Percentiles rank a stretch among this genome's conserved stretches.
phyloP scores from a whole-genome alignment of 2,113 vertebrate genomes.

The Hemiscyllium ocellatum region DNA sequence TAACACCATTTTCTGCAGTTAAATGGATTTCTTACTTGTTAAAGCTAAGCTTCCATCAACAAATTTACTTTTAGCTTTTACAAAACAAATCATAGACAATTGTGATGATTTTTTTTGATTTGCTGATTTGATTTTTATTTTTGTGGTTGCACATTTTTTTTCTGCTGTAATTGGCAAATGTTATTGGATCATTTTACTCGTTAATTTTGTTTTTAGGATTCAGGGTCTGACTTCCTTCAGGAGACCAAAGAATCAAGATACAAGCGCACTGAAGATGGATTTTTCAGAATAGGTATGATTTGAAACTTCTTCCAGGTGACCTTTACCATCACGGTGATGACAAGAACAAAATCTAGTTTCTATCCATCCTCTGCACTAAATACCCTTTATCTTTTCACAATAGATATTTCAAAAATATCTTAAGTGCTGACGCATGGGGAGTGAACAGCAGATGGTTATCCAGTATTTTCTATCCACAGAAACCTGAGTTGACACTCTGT shows the following conservation, averaged over 20 bases:
- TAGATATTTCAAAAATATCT: not conserved
- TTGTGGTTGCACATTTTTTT: not conserved
- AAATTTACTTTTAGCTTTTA: not conserved
- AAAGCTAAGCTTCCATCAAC: slow-evolving; percentile 45
- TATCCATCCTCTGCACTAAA: not conserved
- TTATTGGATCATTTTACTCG: slow-evolving; percentile 39
- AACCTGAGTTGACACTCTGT: not conserved
- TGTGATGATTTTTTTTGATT: slow-evolving; percentile 39
- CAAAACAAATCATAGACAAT: not conserved
- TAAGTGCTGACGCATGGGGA: not conserved
- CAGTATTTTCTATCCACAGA: not conserved
- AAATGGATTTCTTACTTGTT: not conserved
- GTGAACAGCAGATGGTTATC: not conserved
- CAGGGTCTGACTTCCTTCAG: slow-evolving; percentile 60
- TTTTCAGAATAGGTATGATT: slow-evolving; percentile 81
- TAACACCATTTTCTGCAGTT: not conserved
- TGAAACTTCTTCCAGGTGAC: not conserved
- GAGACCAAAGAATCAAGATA: slow-evolving; percentile 80
- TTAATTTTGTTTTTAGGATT: slow-evolving; percentile 46
- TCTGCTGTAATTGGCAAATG: not conserved
- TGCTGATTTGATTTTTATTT: not conserved
- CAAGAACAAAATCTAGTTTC: not conserved
- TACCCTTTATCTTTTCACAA: not conserved
- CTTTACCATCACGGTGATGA: not conserved
- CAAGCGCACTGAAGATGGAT: slow-evolving; percentile 82